Conservation (phyloP, 2,797 vertebrate genomes). For the Philypnodon macrostomus region DNA sequence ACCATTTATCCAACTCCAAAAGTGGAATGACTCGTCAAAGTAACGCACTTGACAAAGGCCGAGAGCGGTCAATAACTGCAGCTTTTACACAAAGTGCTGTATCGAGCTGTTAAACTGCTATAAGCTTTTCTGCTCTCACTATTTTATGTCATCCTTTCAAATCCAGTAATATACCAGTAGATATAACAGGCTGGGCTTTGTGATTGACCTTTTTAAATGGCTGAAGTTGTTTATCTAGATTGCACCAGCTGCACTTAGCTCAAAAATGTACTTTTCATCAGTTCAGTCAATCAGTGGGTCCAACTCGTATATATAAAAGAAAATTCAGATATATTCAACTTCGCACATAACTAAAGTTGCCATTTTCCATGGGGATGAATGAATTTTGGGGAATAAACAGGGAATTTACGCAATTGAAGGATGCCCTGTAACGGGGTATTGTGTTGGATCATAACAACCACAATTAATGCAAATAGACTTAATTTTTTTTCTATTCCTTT, state of each 20-base stretch:
- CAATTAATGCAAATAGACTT: too few species aligned
- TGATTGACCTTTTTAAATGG: neutral
- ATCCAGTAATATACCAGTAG: neutral
- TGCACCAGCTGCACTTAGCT: constrained; percentile 2
- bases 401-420: too few species aligned
- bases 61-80: neutral
- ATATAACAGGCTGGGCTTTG: neutral
- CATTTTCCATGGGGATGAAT: too few species aligned
- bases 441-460: too few species aligned
- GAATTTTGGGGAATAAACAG: too few species aligned
- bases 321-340: too few species aligned
- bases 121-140: neutral
- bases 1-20: neutral
- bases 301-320: too few species aligned
- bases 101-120: neutral
- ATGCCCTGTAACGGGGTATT: too few species aligned
- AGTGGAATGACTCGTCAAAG: neutral
- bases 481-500: too few species aligned
- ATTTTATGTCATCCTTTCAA: neutral
- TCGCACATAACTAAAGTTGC: too few species aligned
- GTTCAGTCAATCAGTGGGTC: neutral
- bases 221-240: constrained; percentile 3
- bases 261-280: neutral
- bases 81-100: neutral
- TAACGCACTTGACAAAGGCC: neutral